Percentiles rank a stretch among this genome's conserved stretches.
These are phyloP conservation scores for Antechinus stuartii DNA, from an alignment of 2,113 vertebrate genomes.

Conservation along the genomic window DNA sequence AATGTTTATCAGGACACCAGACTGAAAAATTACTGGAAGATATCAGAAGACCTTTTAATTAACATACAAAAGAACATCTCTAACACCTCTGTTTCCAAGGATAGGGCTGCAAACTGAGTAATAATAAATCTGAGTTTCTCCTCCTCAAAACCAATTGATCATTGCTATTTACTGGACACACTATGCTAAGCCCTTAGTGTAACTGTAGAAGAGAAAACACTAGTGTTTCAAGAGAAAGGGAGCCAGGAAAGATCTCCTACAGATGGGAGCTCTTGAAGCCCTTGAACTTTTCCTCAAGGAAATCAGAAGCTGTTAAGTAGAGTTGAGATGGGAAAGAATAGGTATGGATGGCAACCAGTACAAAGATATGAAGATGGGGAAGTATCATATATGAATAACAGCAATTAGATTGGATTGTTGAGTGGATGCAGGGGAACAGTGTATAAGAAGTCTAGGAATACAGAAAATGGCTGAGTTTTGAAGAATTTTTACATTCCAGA, in stretches of 20 bases:
- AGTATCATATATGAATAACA: not conserved
- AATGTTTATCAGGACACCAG: constrained; percentile 1
- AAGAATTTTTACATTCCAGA: not conserved
- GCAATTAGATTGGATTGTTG: not conserved
- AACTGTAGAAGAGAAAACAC: not conserved
- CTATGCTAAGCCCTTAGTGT: not conserved
- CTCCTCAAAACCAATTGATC: not conserved
- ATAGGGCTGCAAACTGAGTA: not conserved
- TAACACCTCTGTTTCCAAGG: not conserved
- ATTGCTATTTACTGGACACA: not conserved
- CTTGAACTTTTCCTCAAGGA: not conserved
- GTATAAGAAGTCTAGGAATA: not conserved
- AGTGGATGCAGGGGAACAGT: not conserved
- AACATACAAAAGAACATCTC: not conserved
- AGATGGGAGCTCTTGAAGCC: not conserved
- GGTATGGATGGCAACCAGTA: not conserved
- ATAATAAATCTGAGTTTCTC: not conserved
- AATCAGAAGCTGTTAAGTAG: not conserved
- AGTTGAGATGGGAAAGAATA: not conserved
- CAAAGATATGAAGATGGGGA: not conserved
- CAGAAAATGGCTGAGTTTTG: not conserved
- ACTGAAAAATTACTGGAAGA: not conserved
- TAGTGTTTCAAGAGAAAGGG: not conserved
- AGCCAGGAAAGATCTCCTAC: not conserved
- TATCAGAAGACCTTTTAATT: constrained; percentile 33